Evolutionary conservation across 2,113 vertebrate species (phyloP).

Genomic region (Sphyrna mokarran): DNA sequence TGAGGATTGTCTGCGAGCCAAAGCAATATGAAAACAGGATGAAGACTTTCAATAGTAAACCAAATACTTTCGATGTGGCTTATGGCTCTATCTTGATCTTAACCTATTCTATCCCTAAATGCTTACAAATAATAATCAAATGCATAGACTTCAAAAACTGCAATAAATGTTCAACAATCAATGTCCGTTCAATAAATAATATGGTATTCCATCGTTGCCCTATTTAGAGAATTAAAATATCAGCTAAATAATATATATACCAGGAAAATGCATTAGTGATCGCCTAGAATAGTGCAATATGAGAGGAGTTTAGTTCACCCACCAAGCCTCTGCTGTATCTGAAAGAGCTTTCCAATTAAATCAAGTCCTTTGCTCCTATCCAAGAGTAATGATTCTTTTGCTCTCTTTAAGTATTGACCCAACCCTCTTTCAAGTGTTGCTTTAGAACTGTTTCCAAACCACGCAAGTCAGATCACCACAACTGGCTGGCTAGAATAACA

Average conservation of each 20-base stretch:
- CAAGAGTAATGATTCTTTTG: no score
- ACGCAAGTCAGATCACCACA: background rate
- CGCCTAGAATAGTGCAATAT: background rate
- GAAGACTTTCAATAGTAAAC: background rate
- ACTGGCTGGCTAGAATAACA: background rate
- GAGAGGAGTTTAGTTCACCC: background rate
- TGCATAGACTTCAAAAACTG: background rate
- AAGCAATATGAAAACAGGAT: background rate
- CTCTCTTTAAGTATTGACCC: background rate
- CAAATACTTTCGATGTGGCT: background rate
- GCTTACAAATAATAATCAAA: background rate
- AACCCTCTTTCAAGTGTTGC: background rate
- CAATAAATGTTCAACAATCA: background rate
- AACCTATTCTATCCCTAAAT: background rate
- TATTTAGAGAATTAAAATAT: background rate
- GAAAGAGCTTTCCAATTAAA: background rate
- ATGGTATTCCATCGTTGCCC: background rate
- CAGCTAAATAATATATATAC: background rate
- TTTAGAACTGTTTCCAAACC: background rate
- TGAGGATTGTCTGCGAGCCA: background rate
- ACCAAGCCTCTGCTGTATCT: background rate
- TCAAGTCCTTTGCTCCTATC: background rate
- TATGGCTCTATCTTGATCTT: background rate
- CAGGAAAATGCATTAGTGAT: background rate
- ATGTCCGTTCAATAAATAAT: background rate